phyloP scores from a whole-genome alignment of 2,888 invertebrate genomes.

The Megastigmus dorsalis region DNA sequence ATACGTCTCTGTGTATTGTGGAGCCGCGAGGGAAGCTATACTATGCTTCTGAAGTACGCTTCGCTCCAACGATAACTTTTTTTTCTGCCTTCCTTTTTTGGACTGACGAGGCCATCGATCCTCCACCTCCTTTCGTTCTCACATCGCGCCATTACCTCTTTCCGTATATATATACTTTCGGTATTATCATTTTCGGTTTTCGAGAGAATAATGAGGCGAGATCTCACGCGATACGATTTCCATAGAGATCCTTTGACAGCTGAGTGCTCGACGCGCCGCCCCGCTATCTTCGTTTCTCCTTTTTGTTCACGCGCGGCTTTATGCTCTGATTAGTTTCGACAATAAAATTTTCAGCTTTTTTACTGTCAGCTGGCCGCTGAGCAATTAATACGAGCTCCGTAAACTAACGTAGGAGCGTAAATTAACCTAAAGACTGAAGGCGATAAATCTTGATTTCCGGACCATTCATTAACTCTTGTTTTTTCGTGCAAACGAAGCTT shows the following conservation, averaged over 20 bases:
- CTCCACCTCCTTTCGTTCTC: slow-evolving; percentile 3
- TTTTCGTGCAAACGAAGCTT: too few species aligned
- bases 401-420: slow-evolving; percentile 8
- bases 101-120: slow-evolving; percentile 48
- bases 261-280: not conserved
- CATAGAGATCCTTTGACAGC: slow-evolving; percentile 28
- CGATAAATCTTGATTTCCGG: slow-evolving; percentile 11
- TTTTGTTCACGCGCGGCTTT: not conserved
- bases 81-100: too few species aligned
- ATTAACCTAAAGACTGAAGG: not conserved
- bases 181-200: slow-evolving; percentile 29
- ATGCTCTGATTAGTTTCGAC: slow-evolving; percentile 37
- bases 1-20: too few species aligned
- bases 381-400: slow-evolving; percentile 4
- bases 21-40: not conserved
- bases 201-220: slow-evolving; percentile 33
- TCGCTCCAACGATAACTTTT: too few species aligned
- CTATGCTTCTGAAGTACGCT: too few species aligned
- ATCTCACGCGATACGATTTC: slow-evolving; percentile 29
- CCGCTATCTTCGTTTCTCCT: not conserved
- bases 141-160: too few species aligned
- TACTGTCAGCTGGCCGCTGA: not conserved
- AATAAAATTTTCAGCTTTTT: slow-evolving; percentile 32
- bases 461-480: slow-evolving; percentile 12
- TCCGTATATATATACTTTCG: too few species aligned